Evolutionary conservation across 1,140 invertebrate genomes (phyloP).

Genomic region (Artemia franciscana): DNA sequence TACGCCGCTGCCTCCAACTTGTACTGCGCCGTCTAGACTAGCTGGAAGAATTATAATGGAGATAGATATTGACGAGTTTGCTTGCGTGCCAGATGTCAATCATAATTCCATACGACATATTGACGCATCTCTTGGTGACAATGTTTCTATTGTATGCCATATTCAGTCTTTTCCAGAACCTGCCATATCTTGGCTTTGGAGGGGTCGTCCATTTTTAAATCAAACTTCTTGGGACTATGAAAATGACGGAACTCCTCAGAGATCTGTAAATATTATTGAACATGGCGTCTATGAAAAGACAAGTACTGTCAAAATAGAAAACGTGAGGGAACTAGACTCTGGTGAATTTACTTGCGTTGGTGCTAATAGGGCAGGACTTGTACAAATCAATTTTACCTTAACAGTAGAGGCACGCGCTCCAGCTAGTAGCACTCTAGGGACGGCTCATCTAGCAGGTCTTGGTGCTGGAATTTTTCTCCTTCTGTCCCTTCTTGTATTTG

Average conservation of each 20-base stretch:
- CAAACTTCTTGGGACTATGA: constrained; percentile 26
- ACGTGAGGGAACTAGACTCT: constrained; percentile 62
- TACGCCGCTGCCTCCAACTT: constrained; percentile 44
- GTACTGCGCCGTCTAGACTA: constrained; percentile 30
- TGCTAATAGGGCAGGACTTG: constrained; percentile 68
- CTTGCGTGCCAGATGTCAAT: constrained; percentile 57
- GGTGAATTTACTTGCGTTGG: constrained; percentile 74
- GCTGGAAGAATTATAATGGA: constrained; percentile 33
- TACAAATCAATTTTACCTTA: constrained; percentile 72
- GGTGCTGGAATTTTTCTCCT: constrained; percentile 53
- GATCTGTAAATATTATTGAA: constrained; percentile 53
- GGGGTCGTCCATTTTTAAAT: constrained; percentile 50
- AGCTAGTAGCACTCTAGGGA: constrained; percentile 50
- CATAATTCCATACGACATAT: constrained; percentile 29
- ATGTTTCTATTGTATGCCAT: constrained; percentile 54
- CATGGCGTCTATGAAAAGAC: constrained; percentile 40
- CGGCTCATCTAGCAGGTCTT: constrained; percentile 58
- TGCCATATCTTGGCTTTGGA: constrained; percentile 62
- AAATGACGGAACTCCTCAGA: constrained; percentile 39
- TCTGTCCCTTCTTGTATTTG: constrained; percentile 45
- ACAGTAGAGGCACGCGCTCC: constrained; percentile 47
- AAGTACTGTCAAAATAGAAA: constrained; percentile 55
- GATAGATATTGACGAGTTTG: constrained; percentile 53
- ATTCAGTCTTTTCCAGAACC: constrained; percentile 57
- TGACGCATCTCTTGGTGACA: constrained; percentile 50